Evolutionary conservation across 2,888 invertebrate species (phyloP).

Genomic region (Agonopterix arenella): DNA sequence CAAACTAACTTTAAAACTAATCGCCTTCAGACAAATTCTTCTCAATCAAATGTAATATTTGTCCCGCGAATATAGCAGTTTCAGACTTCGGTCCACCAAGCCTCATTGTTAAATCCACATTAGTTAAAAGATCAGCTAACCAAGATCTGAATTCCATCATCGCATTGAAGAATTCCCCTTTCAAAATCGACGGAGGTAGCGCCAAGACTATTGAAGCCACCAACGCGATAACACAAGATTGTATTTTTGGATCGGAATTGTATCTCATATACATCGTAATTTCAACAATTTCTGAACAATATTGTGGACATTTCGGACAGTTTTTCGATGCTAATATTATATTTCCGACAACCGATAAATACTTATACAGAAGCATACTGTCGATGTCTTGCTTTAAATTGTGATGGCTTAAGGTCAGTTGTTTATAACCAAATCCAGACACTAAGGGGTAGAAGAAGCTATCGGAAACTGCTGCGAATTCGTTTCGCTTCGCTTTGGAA

Average conservation of each 20-base stretch:
- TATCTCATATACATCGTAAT: slow-evolving; percentile 81
- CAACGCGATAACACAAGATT: slow-evolving; percentile 80
- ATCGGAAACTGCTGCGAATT: slow-evolving; percentile 84
- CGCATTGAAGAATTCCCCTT: slow-evolving; percentile 77
- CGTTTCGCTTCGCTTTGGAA: slow-evolving; percentile 73
- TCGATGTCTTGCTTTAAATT: slow-evolving; percentile 79
- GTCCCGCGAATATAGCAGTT: slow-evolving; percentile 78
- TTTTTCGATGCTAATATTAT: slow-evolving; percentile 83
- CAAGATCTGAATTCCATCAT: slow-evolving; percentile 81
- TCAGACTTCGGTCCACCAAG: slow-evolving; percentile 79
- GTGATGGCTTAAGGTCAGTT: slow-evolving; percentile 70
- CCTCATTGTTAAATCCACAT: slow-evolving; percentile 62
- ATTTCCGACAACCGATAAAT: slow-evolving; percentile 81
- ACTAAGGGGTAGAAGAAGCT: slow-evolving; percentile 90
- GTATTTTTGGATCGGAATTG: slow-evolving; percentile 80
- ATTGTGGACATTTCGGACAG: slow-evolving; percentile 78
- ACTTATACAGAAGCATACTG: slow-evolving; percentile 81
- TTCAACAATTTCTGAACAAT: slow-evolving; percentile 83
- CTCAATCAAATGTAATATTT: slow-evolving; percentile 77
- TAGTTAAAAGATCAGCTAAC: slow-evolving; percentile 77
- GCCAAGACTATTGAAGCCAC: slow-evolving; percentile 80
- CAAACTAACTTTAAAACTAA: neutral
- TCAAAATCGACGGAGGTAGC: slow-evolving; percentile 75
- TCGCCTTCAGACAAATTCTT: slow-evolving; percentile 32
- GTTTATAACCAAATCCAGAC: slow-evolving; percentile 79